Evolutionary conservation across 2,113 vertebrate species (phyloP).

Genomic region (Hipposideros armiger): DNA sequence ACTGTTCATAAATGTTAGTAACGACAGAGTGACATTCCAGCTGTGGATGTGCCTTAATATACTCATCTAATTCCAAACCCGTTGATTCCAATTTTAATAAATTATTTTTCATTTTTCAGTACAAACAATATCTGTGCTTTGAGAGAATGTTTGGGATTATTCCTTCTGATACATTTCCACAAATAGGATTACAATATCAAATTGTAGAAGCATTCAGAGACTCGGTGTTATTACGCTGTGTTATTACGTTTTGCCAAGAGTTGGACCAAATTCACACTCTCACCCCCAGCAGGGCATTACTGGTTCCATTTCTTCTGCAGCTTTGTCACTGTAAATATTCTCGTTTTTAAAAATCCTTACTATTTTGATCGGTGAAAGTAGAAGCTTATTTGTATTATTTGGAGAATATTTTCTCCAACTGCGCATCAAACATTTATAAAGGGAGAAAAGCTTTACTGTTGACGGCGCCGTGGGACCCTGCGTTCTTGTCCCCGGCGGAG

Average conservation of each 20-base stretch:
- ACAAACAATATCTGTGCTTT: background rate
- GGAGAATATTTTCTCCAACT: background rate
- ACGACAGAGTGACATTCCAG: background rate
- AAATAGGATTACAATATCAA: background rate
- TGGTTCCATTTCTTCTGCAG: background rate
- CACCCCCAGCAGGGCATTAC: fast-evolving
- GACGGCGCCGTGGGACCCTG: background rate
- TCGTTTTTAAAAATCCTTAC: background rate
- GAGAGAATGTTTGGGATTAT: background rate
- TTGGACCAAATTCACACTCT: background rate
- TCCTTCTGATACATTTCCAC: background rate
- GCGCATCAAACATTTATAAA: background rate
- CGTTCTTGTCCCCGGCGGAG: background rate
- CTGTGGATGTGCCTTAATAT: background rate
- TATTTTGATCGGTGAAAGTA: background rate
- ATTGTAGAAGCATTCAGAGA: background rate
- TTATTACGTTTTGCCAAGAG: background rate
- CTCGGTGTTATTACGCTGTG: background rate
- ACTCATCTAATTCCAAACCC: background rate
- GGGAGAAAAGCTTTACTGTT: background rate
- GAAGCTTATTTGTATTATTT: background rate
- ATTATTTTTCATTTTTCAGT: background rate
- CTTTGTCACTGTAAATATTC: background rate
- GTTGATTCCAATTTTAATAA: background rate
- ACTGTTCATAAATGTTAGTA: background rate